phyloP scores from a whole-genome alignment of 2,113 vertebrate species.

The Cyanistes caeruleus region DNA sequence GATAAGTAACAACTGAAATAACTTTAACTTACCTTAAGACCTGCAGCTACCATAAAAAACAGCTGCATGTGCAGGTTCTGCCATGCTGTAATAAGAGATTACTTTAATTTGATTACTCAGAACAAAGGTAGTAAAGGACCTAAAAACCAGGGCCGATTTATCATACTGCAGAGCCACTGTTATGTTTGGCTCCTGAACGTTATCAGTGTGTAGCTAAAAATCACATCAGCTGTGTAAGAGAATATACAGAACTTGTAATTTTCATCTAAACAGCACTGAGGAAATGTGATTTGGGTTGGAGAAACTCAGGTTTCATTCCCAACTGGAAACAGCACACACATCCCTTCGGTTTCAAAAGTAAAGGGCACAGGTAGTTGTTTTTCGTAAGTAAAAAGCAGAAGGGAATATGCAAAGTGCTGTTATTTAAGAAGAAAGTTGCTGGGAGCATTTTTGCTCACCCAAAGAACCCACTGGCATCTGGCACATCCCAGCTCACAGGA shows the following conservation, averaged over 20 bases:
- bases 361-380: background rate
- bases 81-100: conserved; percentile 31
- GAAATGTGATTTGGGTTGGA: background rate
- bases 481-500: background rate
- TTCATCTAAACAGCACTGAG: background rate
- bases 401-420: rapidly evolving
- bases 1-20: conserved; percentile 68
- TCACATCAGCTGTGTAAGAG: background rate
- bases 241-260: background rate
- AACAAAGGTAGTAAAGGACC: conserved; percentile 57
- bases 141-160: background rate
- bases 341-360: background rate
- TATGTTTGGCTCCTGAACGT: background rate
- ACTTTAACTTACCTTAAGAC: conserved; percentile 66
- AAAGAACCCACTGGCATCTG: background rate
- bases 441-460: background rate
- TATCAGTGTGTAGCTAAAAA: background rate
- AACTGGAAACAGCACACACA: background rate
- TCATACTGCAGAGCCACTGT: background rate
- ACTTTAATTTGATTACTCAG: conserved; percentile 63
- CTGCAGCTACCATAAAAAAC: conserved; percentile 45
- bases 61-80: conserved; percentile 8
- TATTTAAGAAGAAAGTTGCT: background rate
- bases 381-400: background rate
- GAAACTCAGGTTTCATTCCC: background rate